Evolutionary conservation across 1,140 invertebrate species (phyloP).

Genomic region (Eupristina koningsbergeri): DNA sequence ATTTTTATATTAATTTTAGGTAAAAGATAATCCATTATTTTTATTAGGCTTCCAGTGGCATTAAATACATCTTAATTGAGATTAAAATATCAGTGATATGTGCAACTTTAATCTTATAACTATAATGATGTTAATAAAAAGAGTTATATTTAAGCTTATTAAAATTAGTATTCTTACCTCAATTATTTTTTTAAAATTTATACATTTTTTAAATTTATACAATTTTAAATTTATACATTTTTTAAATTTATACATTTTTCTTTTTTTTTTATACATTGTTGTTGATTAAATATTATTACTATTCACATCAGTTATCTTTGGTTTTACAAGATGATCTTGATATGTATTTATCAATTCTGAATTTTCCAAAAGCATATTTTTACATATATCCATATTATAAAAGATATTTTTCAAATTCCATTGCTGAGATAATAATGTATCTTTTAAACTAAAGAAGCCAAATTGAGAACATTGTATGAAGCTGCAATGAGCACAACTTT

Average conservation of each 20-base stretch:
- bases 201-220: constrained; percentile 45
- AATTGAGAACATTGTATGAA: constrained; percentile 86
- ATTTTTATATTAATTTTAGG: constrained; percentile 16
- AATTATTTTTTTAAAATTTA: background rate
- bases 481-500: constrained; percentile 85
- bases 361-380: constrained; percentile 74
- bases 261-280: background rate
- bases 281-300: too few relatives aligned
- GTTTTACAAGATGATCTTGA: constrained; percentile 63
- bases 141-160: constrained; percentile 45
- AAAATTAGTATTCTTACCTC: constrained; percentile 25
- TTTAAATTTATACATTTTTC: background rate
- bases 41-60: constrained; percentile 24
- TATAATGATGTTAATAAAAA: constrained; percentile 46
- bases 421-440: constrained; percentile 86
- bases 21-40: constrained; percentile 31
- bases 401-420: constrained; percentile 85
- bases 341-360: constrained; percentile 70
- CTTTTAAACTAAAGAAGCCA: constrained; percentile 84
- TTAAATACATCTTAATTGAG: constrained; percentile 12
- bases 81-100: constrained; percentile 14
- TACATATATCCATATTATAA: constrained; percentile 79
- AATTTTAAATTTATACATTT: constrained; percentile 23
- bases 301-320: too few relatives aligned
- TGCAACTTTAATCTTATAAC: constrained; percentile 39